These are phyloP conservation scores for Enteromius viviparus DNA, from an alignment of 2,797 vertebrate species.

Conservation along the genomic window DNA sequence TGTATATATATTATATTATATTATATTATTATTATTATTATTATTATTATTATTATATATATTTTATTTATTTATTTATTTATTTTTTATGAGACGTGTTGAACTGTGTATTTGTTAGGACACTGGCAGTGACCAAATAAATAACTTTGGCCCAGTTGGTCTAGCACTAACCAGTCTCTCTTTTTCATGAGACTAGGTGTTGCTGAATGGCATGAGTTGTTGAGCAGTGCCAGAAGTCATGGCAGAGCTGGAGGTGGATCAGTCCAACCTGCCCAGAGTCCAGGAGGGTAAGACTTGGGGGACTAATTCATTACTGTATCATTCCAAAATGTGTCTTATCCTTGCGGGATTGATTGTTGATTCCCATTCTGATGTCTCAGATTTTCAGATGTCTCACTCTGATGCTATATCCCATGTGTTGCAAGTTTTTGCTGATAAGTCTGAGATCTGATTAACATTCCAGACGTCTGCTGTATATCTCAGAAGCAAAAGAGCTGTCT, in stretches of 20 bases:
- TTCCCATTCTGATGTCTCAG: neutral
- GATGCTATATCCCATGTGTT: neutral
- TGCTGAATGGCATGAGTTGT: conserved; percentile 16
- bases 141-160: neutral
- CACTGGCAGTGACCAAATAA: neutral
- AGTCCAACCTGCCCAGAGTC: conserved; percentile 79
- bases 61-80: too few relatives aligned
- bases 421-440: conserved; percentile 55
- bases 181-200: conserved; percentile 13
- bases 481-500: neutral
- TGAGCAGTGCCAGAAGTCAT: conserved; percentile 62
- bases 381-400: neutral
- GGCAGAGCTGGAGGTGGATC: conserved; percentile 82
- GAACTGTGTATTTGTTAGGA: neutral
- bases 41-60: too few relatives aligned
- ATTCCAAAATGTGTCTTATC: neutral
- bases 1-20: too few relatives aligned
- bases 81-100: neutral
- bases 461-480: conserved; percentile 30
- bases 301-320: neutral
- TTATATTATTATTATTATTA: too few relatives aligned
- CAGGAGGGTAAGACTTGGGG: conserved; percentile 72
- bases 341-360: neutral
- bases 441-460: conserved; percentile 57
- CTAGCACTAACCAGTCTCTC: neutral